Evolutionary conservation across 2,113 vertebrate genomes (phyloP).

Genomic region (Tonatia bakeri): DNA sequence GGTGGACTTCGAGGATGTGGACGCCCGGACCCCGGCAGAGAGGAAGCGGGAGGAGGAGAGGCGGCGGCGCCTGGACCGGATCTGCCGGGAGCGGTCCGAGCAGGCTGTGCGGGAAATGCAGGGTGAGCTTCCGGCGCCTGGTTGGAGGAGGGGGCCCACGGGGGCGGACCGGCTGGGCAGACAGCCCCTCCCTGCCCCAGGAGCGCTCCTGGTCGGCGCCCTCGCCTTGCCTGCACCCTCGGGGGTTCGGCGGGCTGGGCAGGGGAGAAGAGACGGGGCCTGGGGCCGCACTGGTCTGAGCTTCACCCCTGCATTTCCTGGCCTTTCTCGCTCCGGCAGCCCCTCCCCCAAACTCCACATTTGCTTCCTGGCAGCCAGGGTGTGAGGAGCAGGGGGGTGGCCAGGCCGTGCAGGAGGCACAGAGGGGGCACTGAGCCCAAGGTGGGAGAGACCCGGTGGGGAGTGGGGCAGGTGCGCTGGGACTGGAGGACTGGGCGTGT

Average conservation of each 20-base stretch:
- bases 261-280: not conserved
- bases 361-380: not conserved
- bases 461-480: not conserved
- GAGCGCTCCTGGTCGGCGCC: no score
- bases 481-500: not conserved
- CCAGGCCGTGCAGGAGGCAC: not conserved
- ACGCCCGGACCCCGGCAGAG: slow-evolving; percentile 86
- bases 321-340: not conserved
- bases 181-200: no score
- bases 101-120: slow-evolving; percentile 88
- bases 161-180: not conserved
- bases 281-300: not conserved
- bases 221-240: not conserved
- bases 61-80: slow-evolving; percentile 84
- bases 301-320: rapidly evolving
- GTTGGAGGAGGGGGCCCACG: rapidly evolving
- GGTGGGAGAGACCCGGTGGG: rapidly evolving
- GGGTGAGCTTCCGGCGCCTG: slow-evolving; percentile 71
- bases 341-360: not conserved
- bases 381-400: rapidly evolving
- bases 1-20: slow-evolving; percentile 94
- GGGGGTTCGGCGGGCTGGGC: not conserved
- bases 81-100: slow-evolving; percentile 88
- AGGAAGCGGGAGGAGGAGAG: slow-evolving; percentile 89
- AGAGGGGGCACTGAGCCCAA: not conserved